Conservation (phyloP, 2,797 vertebrate species). For the Micromesistius poutassou region DNA sequence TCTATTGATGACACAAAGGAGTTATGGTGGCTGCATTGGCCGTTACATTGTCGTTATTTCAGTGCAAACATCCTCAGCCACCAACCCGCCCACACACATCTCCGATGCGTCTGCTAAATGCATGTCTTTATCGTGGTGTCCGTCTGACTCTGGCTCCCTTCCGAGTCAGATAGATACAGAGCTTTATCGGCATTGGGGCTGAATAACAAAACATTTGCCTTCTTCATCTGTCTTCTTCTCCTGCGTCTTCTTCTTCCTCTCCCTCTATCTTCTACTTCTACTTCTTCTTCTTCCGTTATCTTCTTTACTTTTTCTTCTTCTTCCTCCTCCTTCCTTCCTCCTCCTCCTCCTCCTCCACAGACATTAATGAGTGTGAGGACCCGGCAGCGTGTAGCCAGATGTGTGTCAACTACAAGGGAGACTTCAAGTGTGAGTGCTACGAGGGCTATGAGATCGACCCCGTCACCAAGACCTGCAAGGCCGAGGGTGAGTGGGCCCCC, state of each 20-base stretch:
- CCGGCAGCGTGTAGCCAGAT: slow-evolving; percentile 95
- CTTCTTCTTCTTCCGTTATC: no score
- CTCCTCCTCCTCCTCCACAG: slow-evolving; percentile 64
- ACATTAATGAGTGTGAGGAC: slow-evolving; percentile 95
- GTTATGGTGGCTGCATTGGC: not conserved
- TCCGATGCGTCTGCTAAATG: not conserved
- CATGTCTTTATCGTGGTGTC: not conserved
- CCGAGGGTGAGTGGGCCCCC: slow-evolving; percentile 80
- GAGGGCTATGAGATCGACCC: slow-evolving; percentile 95
- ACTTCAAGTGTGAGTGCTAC: slow-evolving; percentile 96
- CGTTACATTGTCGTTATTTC: not conserved
- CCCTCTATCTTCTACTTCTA: no score
- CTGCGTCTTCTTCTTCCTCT: no score
- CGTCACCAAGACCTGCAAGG: slow-evolving; percentile 93
- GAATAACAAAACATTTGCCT: not conserved
- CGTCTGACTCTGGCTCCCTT: not conserved
- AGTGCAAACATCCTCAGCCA: not conserved
- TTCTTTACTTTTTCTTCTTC: not conserved
- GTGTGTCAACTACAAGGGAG: slow-evolving; percentile 97
- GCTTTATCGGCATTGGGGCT: not conserved
- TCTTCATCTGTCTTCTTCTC: not conserved
- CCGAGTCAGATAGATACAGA: not conserved
- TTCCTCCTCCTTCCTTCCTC: not conserved
- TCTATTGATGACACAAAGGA: not conserved
- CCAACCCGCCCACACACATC: not conserved